Base-by-base conservation (phyloP, 2,113 vertebrate species). In the Ailuropoda melanoleuca region DNA sequence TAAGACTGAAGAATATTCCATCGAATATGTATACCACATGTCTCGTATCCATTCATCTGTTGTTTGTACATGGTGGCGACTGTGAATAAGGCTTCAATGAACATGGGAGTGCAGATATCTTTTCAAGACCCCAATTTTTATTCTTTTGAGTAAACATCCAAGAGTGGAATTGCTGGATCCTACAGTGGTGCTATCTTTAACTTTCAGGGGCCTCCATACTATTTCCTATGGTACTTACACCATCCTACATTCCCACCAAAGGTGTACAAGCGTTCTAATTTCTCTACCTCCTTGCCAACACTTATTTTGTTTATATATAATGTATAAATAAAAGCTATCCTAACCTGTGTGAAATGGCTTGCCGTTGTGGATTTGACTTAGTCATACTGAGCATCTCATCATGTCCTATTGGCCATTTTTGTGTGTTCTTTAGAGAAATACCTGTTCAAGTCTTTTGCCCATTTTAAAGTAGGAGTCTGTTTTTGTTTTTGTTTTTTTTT, bases 21-120 rank as follows among this genome's bases (percentile, higher is more conserved):
- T 19, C 18, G 19, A 48, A 50, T 60, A 19, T 10, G 24, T 26
- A 4, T 0, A 26, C 6, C 13, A 1, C 8, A 5, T 0, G 46
- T 78, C 8, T 74, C 58, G 3, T 39, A 3, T 50, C 8, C 11
- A 13, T 17, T 8, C 21, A 0, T 19, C 39, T 18, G 19, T 39
- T 50, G 75, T 31, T 23, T 37, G 34, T 64, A 18, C 11, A 18
- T 31, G 11, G 37, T 3, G 4, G 34, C 43, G 50, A 2, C 29
- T 82, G 19, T 23, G 43, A 50, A 24, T 34, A 60, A 53, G 13
- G 14, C 53, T 53, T n/a, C 21, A 1, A 4, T 14, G 43, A 34
- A 19, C 62, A 19, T 9, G 43, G 46, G 13, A 23, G 15, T 10
- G 9, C 21, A 29, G 39, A 19, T 50, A 31, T 24, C 34, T 39